Percentiles rank a stretch among this genome's conserved stretches.
These are phyloP conservation scores for Cyprinus carpio DNA, from an alignment of 2,113 vertebrate species.

Conservation along the genomic window DNA sequence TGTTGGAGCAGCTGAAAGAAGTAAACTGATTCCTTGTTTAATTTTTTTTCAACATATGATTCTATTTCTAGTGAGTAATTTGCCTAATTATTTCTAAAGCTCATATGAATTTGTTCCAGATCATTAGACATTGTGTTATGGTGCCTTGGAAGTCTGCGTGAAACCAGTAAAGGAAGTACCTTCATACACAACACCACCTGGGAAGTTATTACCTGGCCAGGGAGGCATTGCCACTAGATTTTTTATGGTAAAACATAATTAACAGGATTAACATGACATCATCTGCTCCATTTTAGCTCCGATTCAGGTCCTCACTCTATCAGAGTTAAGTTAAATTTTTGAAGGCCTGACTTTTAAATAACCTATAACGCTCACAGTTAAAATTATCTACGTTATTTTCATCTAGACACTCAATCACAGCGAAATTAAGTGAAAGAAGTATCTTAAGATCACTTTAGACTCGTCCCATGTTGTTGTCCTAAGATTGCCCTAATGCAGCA, in stretches of 20 bases:
- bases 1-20: neutral
- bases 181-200: neutral
- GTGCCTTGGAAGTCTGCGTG: neutral
- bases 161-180: neutral
- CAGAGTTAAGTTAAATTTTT: too few relatives aligned
- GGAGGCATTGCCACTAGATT: neutral
- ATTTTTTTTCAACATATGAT: neutral
- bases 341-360: too few relatives aligned
- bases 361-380: too few relatives aligned
- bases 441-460: neutral
- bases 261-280: neutral
- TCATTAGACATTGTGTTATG: neutral
- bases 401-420: neutral
- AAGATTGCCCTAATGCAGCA: neutral
- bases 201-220: neutral
- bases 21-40: neutral
- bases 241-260: neutral
- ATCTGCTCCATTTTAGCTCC: too few relatives aligned
- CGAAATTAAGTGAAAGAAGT: neutral
- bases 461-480: neutral
- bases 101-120: slow-evolving; percentile 19
- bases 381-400: too few relatives aligned
- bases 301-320: too few relatives aligned
- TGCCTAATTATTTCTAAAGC: neutral
- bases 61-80: neutral